Conservation (phyloP, 2,888 invertebrate genomes). For the Agrenia bidenticulata region DNA sequence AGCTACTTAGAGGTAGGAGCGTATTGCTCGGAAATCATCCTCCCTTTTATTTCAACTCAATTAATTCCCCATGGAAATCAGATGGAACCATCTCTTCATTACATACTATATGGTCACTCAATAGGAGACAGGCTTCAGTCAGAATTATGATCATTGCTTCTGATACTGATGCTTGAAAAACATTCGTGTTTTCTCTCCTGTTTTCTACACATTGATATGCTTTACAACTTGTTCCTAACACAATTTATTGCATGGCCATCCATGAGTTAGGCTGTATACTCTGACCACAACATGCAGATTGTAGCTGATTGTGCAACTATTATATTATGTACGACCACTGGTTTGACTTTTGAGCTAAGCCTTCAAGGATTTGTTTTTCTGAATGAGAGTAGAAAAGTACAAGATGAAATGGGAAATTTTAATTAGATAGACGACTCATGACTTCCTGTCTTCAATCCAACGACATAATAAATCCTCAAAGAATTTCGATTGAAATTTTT, state of each 20-base stretch:
- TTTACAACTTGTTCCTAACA: constrained; percentile 17
- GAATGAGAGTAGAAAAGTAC: neutral
- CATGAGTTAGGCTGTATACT: no score
- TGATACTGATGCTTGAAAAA: constrained; percentile 7
- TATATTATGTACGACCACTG: no score
- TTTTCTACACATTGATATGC: constrained; percentile 8
- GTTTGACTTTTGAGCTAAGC: neutral
- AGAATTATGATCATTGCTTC: constrained; percentile 10
- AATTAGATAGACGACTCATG: neutral
- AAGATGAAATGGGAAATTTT: neutral
- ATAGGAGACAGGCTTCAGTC: neutral
- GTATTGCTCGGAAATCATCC: neutral
- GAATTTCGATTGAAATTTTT: neutral
- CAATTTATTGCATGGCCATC: constrained; percentile 22
- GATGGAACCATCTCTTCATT: neutral
- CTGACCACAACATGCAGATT: neutral
- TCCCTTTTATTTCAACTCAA: neutral
- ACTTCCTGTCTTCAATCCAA: neutral
- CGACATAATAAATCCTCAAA: neutral
- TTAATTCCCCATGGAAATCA: neutral
- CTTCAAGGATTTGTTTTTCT: no score
- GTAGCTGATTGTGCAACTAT: no score
- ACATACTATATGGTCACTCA: constrained; percentile 1
- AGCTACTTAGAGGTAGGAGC: no score
- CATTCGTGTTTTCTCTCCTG: constrained; percentile 16